Percentiles rank a stretch among this genome's conserved stretches.
These are phyloP conservation scores for Cyclargus thomasi DNA, from an alignment of 1,140 invertebrate species.

Conservation along the genomic window DNA sequence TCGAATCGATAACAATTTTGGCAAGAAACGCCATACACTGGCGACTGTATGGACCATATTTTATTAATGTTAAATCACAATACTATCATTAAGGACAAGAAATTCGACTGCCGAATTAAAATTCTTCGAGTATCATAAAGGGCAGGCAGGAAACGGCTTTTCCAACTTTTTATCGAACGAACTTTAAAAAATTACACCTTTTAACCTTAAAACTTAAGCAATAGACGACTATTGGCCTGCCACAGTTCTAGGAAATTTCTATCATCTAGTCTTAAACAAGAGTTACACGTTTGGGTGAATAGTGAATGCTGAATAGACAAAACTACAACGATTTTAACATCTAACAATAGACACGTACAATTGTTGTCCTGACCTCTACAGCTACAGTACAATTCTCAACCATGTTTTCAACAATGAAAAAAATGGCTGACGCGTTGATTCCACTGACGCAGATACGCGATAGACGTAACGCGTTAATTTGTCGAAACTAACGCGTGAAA, in stretches of 20 bases:
- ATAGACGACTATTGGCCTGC: too few species aligned
- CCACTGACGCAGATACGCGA: conserved; percentile 11
- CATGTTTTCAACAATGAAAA: conserved; percentile 12
- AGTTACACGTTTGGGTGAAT: background rate
- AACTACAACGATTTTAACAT: conserved; percentile 1
- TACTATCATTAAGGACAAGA: background rate
- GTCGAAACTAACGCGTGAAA: background rate
- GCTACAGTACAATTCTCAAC: conserved; percentile 4
- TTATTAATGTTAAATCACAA: background rate
- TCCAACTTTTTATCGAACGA: too few species aligned
- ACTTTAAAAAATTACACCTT: too few species aligned
- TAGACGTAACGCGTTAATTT: background rate
- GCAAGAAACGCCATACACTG: conserved; percentile 5
- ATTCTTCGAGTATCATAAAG: background rate
- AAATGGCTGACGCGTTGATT: background rate
- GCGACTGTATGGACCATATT: background rate
- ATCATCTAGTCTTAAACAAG: background rate
- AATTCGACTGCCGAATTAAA: background rate
- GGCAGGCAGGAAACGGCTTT: too few species aligned
- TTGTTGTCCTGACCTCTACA: conserved; percentile 11
- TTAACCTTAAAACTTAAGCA: too few species aligned
- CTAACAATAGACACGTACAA: conserved; percentile 12
- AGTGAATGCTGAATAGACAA: background rate
- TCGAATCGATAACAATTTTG: conserved; percentile 7
- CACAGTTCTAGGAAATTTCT: background rate